Evolutionary conservation across 2,797 vertebrate species (phyloP).

Genomic region (Dendrocincla tyrannina): DNA sequence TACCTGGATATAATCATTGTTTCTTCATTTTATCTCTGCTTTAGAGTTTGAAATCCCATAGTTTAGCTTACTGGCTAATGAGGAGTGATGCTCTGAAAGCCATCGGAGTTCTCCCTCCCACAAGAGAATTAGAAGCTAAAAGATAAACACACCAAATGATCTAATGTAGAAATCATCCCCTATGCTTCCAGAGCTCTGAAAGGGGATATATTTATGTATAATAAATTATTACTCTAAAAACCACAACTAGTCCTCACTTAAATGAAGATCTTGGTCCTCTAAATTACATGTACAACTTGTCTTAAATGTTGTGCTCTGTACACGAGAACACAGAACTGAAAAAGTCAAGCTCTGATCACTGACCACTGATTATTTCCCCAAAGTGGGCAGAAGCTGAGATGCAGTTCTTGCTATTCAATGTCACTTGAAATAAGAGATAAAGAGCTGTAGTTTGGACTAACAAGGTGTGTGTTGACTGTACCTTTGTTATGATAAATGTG

Average conservation of each 20-base stretch:
- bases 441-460: neutral
- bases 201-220: neutral
- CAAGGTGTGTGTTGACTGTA: rapidly evolving
- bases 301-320: neutral
- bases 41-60: neutral
- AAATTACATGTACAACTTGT: neutral
- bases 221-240: neutral
- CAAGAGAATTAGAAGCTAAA: neutral
- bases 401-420: neutral
- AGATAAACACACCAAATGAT: neutral
- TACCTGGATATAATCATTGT: neutral
- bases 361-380: neutral
- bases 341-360: neutral
- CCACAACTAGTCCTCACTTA: neutral
- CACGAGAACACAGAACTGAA: neutral
- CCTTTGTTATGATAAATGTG: neutral
- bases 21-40: neutral
- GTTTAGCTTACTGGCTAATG: neutral
- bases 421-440: neutral
- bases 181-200: neutral
- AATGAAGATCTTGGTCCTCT: neutral
- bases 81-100: neutral
- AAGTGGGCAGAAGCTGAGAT: neutral
- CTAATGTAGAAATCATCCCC: neutral
- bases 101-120: neutral